Evolutionary conservation across 2,888 invertebrate genomes (phyloP), one percentile per base, ranked within the genome.

Genomic region (Ochropacha duplaris): DNA sequence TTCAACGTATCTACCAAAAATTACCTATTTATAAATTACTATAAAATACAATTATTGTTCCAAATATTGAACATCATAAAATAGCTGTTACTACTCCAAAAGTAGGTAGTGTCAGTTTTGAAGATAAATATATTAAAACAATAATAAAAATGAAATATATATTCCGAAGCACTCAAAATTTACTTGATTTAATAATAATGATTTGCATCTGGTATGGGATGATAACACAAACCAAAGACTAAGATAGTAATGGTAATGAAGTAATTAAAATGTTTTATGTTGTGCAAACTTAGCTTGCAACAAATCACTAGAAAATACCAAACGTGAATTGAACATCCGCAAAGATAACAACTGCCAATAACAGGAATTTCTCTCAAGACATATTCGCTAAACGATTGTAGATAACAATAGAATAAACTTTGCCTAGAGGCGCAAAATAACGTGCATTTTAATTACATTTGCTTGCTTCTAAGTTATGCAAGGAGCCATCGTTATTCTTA

Each of bases 371-470:
- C 71, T 65, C 60, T 58, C 64, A 71, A 74, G 76, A 80, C 76
- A 80, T 79, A 84, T 83, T 79, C 81, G 72, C 65, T 66, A 74
- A 76, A 81, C 77, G 83, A 87, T 86, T 71, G 51, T 62, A 78
- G 88, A 87, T 87, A 83, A 80, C 79, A 84, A 79, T 84, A 74
- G 81, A 74, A 78, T 79, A 79, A 78, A 75, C 77, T 73, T 65
- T 67, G 70, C 70, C 71, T 64, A 57, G 57, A 74, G 79, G 76
- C 74, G 72, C 72, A 72, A 78, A 82, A 81, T 83, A 83, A 82
- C 81, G 79, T 83, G 83, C 79, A 85, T 86, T 89, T 88, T 89
- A 88, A 90, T 87, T 88, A 85, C 83, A 79, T 75, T 83, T 82
- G 79, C 79, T 79, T 64, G 76, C 73, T 69, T 81, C 75, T 85